phyloP scores from a whole-genome alignment of 2,797 vertebrate species.

The Podarcis lilfordi region DNA sequence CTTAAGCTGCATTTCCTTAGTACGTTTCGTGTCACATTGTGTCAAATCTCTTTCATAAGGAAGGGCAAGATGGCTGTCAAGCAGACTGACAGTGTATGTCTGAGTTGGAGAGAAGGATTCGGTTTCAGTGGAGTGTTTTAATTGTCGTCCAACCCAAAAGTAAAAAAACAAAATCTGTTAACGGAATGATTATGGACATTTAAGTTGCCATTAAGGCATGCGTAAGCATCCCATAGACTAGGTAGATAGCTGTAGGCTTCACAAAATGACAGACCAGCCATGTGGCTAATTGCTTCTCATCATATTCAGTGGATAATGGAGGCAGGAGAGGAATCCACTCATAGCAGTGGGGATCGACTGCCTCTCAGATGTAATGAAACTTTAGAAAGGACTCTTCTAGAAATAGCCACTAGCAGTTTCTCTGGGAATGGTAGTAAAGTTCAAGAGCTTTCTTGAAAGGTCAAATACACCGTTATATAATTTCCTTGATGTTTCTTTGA shows the following conservation, averaged over 20 bases:
- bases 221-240: slow-evolving; percentile 44
- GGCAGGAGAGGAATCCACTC: slow-evolving; percentile 56
- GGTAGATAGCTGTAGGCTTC: slow-evolving; percentile 61
- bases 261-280: slow-evolving; percentile 44
- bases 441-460: slow-evolving; percentile 64
- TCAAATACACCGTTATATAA: slow-evolving; percentile 59
- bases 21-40: background rate
- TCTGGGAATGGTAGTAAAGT: slow-evolving; percentile 60
- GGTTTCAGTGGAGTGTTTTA: rapidly evolving
- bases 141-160: background rate
- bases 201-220: slow-evolving; percentile 52
- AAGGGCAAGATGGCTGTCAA: rapidly evolving
- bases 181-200: slow-evolving; percentile 45
- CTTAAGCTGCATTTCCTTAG: background rate
- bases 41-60: background rate
- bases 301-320: slow-evolving; percentile 59
- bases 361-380: slow-evolving; percentile 55
- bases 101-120: rapidly evolving
- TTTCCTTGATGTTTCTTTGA: slow-evolving; percentile 56
- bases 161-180: slow-evolving; percentile 41
- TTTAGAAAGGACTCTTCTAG: slow-evolving; percentile 52
- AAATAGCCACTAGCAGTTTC: slow-evolving; percentile 51
- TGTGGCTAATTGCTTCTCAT: slow-evolving; percentile 56
- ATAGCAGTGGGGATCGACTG: slow-evolving; percentile 61
- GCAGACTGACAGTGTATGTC: background rate